phyloP scores from a whole-genome alignment of 2,888 invertebrate genomes.

The Ditula angustiorana region DNA sequence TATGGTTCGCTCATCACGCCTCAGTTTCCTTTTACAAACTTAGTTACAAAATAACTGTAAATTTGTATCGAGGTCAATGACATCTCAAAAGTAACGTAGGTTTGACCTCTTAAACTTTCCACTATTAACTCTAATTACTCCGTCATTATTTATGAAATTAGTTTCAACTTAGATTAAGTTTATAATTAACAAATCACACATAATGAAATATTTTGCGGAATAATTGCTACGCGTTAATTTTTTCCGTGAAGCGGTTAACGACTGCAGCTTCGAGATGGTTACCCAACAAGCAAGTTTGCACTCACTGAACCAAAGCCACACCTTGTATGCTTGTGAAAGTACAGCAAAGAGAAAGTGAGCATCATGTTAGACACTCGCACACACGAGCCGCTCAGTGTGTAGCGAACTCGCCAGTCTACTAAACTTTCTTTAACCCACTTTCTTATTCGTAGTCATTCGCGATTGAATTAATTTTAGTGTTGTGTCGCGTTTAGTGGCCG shows the following conservation, averaged over 20 bases:
- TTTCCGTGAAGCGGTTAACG: constrained; percentile 16
- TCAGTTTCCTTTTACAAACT: neutral
- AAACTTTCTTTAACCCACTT: constrained; percentile 86
- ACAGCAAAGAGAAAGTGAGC: constrained; percentile 83
- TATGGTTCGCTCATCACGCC: neutral
- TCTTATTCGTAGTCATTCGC: constrained; percentile 67
- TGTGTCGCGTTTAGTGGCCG: constrained; percentile 72
- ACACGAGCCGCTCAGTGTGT: constrained; percentile 65
- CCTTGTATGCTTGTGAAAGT: constrained; percentile 80
- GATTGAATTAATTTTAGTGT: constrained; percentile 74
- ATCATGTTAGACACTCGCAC: constrained; percentile 70
- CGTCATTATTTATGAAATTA: neutral
- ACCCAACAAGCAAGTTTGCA: constrained; percentile 60
- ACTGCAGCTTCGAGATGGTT: constrained; percentile 45
- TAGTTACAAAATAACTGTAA: constrained; percentile 17
- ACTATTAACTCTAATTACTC: neutral
- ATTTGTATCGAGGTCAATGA: constrained; percentile 53
- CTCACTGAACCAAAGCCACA: constrained; percentile 77
- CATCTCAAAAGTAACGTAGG: constrained; percentile 44
- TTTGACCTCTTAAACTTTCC: constrained; percentile 34
- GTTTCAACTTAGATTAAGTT: neutral
- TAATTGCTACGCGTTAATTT: neutral
- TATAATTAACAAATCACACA: neutral
- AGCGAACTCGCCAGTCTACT: constrained; percentile 70
- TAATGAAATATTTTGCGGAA: neutral